A percentile compares a stretch with the other conserved stretches of the same genome.
phyloP scores from a whole-genome alignment of 1,140 invertebrate genomes.

The Anastrepha ludens region DNA sequence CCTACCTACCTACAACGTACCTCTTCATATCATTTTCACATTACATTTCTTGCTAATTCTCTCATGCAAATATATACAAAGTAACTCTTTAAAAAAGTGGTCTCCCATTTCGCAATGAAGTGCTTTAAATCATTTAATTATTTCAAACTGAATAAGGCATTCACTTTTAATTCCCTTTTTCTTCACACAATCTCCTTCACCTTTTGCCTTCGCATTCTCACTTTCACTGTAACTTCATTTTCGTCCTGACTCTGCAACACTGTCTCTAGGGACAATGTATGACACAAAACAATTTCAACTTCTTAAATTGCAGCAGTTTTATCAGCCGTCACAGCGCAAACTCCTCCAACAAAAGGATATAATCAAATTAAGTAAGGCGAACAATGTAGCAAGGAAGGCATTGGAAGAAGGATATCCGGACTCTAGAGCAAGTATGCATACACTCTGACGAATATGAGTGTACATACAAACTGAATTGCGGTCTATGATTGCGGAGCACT shows the following conservation, averaged over 20 bases:
- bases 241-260: not conserved
- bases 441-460: not conserved
- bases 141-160: not conserved
- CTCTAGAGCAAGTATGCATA: not conserved
- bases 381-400: constrained; percentile 35
- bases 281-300: constrained; percentile 48
- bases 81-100: not conserved
- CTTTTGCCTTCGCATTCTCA: not conserved
- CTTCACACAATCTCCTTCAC: not conserved
- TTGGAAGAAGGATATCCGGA: constrained; percentile 40
- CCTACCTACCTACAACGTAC: no score
- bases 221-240: constrained; percentile 14
- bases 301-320: constrained; percentile 46
- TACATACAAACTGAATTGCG: not conserved
- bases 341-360: constrained; percentile 6
- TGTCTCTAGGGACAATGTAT: constrained; percentile 23
- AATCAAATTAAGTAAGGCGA: constrained; percentile 35
- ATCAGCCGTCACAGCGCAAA: not conserved
- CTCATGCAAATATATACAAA: not conserved
- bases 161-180: constrained; percentile 46
- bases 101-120: not conserved
- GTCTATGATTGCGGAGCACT: not conserved
- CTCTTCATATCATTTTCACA: no score
- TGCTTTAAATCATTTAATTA: not conserved
- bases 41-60: no score